Evolutionary conservation across 2,113 vertebrate species (phyloP).

Genomic region (Sarotherodon lohbergeri): DNA sequence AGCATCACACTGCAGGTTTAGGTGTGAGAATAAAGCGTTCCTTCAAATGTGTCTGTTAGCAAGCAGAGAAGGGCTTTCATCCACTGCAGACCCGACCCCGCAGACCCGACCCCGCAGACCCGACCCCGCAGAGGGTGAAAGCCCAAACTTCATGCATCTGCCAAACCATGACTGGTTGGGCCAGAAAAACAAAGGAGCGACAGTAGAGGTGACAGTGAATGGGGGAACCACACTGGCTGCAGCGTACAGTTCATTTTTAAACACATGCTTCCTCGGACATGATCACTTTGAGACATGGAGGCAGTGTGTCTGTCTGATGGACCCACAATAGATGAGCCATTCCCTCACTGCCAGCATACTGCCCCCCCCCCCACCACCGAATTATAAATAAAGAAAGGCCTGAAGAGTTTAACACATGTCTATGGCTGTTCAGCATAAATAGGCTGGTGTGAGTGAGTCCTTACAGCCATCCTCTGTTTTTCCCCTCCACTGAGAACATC

Average conservation of each 20-base stretch:
- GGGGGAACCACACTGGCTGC: background rate
- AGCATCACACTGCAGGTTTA: rapidly evolving
- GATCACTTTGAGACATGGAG: rapidly evolving
- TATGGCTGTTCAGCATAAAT: background rate
- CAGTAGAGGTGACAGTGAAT: rapidly evolving
- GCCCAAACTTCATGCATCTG: background rate
- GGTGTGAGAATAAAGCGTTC: background rate
- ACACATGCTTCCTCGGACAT: rapidly evolving
- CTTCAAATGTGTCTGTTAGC: background rate
- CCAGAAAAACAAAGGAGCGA: rapidly evolving
- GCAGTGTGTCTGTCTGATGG: no score
- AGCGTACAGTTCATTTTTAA: rapidly evolving
- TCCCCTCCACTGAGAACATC: constrained; percentile 98
- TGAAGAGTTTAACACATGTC: background rate
- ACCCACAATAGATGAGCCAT: rapidly evolving
- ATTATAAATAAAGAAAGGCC: background rate
- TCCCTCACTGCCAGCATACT: rapidly evolving
- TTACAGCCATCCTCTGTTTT: constrained; percentile 97
- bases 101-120: no score
- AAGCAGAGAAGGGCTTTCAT: background rate
- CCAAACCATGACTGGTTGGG: background rate
- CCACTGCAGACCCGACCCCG: rapidly evolving
- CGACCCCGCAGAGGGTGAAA: no score
- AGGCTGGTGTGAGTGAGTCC: constrained; percentile 6
- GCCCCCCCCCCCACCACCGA: rapidly evolving